phyloP scores from a whole-genome alignment of 2,888 invertebrate species.

The Eupithecia dodoneata region DNA sequence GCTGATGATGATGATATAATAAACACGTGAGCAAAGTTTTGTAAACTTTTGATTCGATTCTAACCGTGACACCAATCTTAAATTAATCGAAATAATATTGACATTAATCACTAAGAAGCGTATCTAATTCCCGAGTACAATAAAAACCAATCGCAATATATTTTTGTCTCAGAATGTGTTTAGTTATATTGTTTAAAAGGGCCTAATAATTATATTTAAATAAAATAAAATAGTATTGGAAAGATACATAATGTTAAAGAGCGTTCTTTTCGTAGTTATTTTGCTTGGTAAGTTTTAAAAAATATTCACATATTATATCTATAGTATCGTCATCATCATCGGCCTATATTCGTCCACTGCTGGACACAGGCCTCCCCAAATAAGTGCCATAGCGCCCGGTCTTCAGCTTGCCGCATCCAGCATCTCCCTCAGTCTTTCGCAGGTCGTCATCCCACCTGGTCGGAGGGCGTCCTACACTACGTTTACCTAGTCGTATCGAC shows the following conservation, averaged over 20 bases:
- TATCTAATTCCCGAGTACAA: not conserved
- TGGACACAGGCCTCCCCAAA: too few relatives aligned
- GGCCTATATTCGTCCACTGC: too few relatives aligned
- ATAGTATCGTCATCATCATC: too few relatives aligned
- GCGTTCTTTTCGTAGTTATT: not conserved
- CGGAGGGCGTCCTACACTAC: too few relatives aligned
- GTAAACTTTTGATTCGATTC: slow-evolving; percentile 3
- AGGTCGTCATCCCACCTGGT: too few relatives aligned
- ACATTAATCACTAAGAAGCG: not conserved
- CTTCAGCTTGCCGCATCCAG: too few relatives aligned
- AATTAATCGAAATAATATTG: not conserved
- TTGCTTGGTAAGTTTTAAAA: not conserved
- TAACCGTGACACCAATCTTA: not conserved
- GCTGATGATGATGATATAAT: too few relatives aligned
- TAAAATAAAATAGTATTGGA: not conserved
- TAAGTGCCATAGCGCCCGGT: too few relatives aligned
- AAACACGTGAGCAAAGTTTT: not conserved
- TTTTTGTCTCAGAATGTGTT: not conserved
- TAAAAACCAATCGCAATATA: not conserved
- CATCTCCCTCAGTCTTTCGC: too few relatives aligned
- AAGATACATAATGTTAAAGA: not conserved
- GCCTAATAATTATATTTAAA: not conserved
- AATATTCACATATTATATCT: too few relatives aligned
- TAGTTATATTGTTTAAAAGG: not conserved
- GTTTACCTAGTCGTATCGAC: too few relatives aligned